Base-by-base conservation (phyloP, 2,888 invertebrate species). In the Cryptus viduatorius region DNA sequence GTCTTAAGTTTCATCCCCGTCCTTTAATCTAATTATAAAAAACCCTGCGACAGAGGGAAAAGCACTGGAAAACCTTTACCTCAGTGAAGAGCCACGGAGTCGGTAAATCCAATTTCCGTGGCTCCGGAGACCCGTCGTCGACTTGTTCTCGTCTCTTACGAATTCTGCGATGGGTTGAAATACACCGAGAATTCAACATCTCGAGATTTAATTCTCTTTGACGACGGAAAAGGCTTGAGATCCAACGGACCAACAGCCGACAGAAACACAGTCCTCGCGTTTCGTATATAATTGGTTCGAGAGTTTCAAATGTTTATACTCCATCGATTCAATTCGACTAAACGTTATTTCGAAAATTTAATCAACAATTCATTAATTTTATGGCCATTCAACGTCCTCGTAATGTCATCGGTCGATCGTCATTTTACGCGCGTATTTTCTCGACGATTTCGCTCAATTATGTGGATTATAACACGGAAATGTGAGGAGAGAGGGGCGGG, bases 51-150 rank as follows among this genome's bases (percentile, higher is more conserved):
- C n/a, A 31, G 61, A n/a, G n/a, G 12, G 56, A 46, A 61, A 44
- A 12, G 48, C 48, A 44, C 48, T 56, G 42, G 61, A 78, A 82
- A 65, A 82, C 31, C 72, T 82, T 78, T 78, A 56, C 53, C 44
- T 68, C 48, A 48, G 31, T 59, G 69, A 64, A 16, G 68, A 69
- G 68, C 75, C 64, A 37, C 19, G 24, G 48, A 61, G 42, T 76
- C 68, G 48, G 80, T 78, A 82, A 82, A 82, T 82, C 67, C 71
- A 82, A 77, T 82, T 82, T 82, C 75, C 64, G 48, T n/a, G 59
- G 67, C 71, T 19, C 72, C 46, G 19, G 19, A 69, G 37, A 61
- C 69, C 42, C 69, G 69, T 75, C 69, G 48, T 75, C 71, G 75
- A n/a, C 14, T 46, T 19, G 10, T 24, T 24, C 46, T 53, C 48